Base-by-base conservation (phyloP, 2,797 vertebrate species). In the Coracias cyanogaster region DNA sequence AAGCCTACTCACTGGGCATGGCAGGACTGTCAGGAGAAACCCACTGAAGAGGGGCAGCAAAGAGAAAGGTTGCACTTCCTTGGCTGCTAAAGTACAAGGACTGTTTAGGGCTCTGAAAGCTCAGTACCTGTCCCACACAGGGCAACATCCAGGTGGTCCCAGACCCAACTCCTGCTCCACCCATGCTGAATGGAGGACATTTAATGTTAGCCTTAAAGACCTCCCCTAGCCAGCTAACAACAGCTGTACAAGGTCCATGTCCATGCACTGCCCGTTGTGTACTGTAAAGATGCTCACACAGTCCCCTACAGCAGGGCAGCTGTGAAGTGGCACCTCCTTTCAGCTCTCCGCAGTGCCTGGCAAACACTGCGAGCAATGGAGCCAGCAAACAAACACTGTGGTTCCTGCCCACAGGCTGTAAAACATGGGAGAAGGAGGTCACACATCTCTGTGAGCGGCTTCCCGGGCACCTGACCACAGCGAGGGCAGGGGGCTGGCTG, bases 361-460 rank as follows among this genome's bases (percentile, higher is more conserved):
- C 29, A 82, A 91, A 41, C 31, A 10, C 28, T 21, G 15, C 1
- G 4, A 91, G 71, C n/a, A 19, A 45, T 2, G 13, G 43, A 62
- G 43, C 33, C 48, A 61, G 74, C 39, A 80, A 67, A 80, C 31
- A 45, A 62, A 46, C 20, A 31, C 16, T 1, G 0, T 0, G 2
- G 45, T 26, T 94, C 48, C 71, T 95, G 48, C 67, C 78, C 72
- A 67, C 20, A 41, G 67, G 55, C 86, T 78, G 84, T 26, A 35
- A 82, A 95, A 92, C 4, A 2, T 70, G 74, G 89, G 79, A 87
- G 78, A 92, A 86, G 33, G 66, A 86, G 81, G 66, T 62, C 86
- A 72, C 1, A 3, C 39, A 15, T 16, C 46, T 29, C 91, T 60
- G 78, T 1, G 0, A 89, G 82, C 0, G 0, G 67, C 79, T 88